Evolutionary conservation across 53 echinoderm and acorn worm genomes (phyloP).

Genomic region (Astropecten irregularis): DNA sequence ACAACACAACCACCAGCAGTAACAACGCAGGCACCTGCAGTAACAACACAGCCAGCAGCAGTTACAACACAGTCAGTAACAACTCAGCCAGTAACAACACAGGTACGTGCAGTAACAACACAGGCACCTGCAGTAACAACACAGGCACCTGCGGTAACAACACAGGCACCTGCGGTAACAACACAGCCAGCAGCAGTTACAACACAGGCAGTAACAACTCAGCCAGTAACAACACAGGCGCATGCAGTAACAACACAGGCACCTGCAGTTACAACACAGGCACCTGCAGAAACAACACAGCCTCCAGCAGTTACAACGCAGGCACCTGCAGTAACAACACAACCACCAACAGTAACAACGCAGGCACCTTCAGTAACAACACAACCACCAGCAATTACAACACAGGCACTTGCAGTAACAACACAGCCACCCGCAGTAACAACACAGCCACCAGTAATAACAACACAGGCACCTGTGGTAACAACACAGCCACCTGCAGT

Average conservation of each 20-base stretch:
- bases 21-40: no score
- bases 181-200: no score
- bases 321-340: background rate
- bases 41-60: no score
- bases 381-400: background rate
- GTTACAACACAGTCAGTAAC: background rate
- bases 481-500: background rate
- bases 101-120: background rate
- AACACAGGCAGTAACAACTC: background rate
- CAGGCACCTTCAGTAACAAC: background rate
- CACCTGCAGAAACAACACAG: no score
- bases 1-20: no score
- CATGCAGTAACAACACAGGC: background rate
- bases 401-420: no score
- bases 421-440: background rate
- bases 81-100: background rate
- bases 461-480: background rate
- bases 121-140: background rate
- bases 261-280: background rate
- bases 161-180: no score
- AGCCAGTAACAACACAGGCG: no score
- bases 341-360: no score
- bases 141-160: no score
- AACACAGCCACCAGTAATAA: background rate
- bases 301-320: background rate